Evolutionary conservation across 2,888 invertebrate genomes (phyloP), one percentile per base, ranked within the genome.

Genomic region (Selenia dentaria): DNA sequence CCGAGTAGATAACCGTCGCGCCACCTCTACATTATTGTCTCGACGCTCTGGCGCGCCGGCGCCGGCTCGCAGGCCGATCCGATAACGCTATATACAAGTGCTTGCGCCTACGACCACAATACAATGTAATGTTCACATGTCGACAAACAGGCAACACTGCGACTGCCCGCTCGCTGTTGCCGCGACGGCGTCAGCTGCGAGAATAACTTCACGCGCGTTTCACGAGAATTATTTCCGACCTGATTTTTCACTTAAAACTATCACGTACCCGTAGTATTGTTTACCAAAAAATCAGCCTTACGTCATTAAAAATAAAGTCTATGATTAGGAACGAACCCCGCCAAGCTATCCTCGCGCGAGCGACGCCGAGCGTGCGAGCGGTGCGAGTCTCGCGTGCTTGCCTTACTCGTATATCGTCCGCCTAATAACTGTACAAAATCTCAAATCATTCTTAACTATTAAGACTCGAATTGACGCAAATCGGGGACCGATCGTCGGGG

Each of bases 221-320:
- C 46, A 53, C 54, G 59, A 65, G 62, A 52, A 57, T 51, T 58
- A 56, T 51, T 35, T 61, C 51, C 68, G 62, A 69, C 66, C 64
- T 64, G 70, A 68, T 67, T 69, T 63, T 46, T 29, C 48, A 31
- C 54, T 58, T 58, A 54, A 54, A 51, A 57, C 55, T 59, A 58
- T 56, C 47, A 58, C 56, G 59, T 84, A 86, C 86, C 86, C 87
- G 85, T 86, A 85, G 70, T 78, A 72, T 80, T 74, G 73, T 71
- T 79, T 79, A 74, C 68, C 66, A 70, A 76, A 79, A 79, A 79
- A 81, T 86, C 87, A 85, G 86, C 87, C 87, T 85, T 84, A 73
- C 66, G 54, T 68, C 66, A 62, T 80, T 75, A 70, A 78, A 81
- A 84, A 81, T 83, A 86, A 83, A 83, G 84, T 86, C 83, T 85